phyloP scores from a whole-genome alignment of 2,113 vertebrate species.

The Toxotes jaculatrix region DNA sequence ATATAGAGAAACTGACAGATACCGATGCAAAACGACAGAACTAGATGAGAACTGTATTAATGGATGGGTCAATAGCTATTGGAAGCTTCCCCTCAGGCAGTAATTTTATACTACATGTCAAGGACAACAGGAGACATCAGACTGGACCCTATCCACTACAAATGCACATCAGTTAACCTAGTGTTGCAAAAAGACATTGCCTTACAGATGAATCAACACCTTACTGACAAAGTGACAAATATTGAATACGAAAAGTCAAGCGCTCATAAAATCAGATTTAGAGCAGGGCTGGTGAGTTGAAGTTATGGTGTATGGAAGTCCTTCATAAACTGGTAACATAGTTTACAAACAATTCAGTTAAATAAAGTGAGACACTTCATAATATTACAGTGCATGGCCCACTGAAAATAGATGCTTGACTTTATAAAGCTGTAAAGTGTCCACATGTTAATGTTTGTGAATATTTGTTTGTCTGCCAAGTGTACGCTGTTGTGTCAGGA shows the following conservation, averaged over 20 bases:
- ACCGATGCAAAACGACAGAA: slow-evolving; percentile 8
- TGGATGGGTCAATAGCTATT: slow-evolving; percentile 42
- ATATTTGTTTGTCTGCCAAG: slow-evolving; percentile 7
- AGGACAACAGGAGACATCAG: slow-evolving; percentile 55
- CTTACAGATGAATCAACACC: neutral
- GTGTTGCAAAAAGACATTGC: neutral
- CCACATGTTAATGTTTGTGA: neutral
- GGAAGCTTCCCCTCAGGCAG: slow-evolving; percentile 51
- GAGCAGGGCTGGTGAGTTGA: neutral
- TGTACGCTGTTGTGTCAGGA: neutral
- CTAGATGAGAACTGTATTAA: neutral
- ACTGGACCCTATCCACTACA: slow-evolving; percentile 18
- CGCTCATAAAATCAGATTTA: neutral
- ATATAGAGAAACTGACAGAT: neutral
- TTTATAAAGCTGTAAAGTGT: neutral
- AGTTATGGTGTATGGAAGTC: too few species aligned
- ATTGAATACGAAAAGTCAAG: neutral
- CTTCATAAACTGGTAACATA: too few species aligned
- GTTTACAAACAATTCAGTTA: too few species aligned
- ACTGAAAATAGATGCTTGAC: neutral
- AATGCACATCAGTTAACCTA: slow-evolving; percentile 19
- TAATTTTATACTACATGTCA: slow-evolving; percentile 56
- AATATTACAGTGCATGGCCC: neutral
- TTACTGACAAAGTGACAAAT: neutral
- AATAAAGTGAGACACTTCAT: neutral